phyloP scores from a whole-genome alignment of 2,113 vertebrate species.

The Cercopithecus mona region DNA sequence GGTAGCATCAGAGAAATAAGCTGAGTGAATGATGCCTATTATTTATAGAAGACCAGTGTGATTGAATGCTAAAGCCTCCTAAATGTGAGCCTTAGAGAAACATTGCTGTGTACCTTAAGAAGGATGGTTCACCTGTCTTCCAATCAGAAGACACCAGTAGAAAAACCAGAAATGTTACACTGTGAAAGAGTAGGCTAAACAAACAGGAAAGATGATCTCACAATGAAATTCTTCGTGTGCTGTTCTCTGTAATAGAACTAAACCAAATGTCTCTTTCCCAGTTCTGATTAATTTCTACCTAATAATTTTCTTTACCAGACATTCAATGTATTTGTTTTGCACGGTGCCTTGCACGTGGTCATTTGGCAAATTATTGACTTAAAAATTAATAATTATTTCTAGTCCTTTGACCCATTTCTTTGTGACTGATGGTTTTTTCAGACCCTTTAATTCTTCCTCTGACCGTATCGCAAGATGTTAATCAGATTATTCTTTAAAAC shows the following conservation, averaged over 20 bases:
- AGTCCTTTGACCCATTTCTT: slow-evolving; percentile 28
- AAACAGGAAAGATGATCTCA: neutral
- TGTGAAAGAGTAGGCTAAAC: neutral
- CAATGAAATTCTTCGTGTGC: neutral
- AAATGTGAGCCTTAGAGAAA: neutral
- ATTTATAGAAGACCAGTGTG: slow-evolving; percentile 53
- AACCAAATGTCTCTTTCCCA: slow-evolving; percentile 5
- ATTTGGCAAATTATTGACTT: neutral
- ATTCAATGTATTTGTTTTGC: neutral
- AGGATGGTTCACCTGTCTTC: neutral
- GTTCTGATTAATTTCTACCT: neutral
- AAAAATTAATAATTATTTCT: slow-evolving; percentile 42
- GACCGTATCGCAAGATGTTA: neutral
- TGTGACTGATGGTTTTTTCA: slow-evolving; percentile 2
- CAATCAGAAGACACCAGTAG: neutral
- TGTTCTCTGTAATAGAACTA: neutral
- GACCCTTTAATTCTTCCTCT: slow-evolving; percentile 41
- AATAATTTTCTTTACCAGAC: neutral
- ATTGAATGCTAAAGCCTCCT: neutral
- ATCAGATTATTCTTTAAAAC: slow-evolving; percentile 10
- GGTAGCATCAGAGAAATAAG: neutral
- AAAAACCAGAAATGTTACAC: slow-evolving; percentile 60
- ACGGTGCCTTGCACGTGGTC: neutral
- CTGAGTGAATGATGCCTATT: slow-evolving; percentile 20
- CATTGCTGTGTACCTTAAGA: neutral